Evolutionary conservation across 1,140 invertebrate genomes (phyloP), one percentile per base, ranked within the genome.

Genomic region (Triops longicaudatus): DNA sequence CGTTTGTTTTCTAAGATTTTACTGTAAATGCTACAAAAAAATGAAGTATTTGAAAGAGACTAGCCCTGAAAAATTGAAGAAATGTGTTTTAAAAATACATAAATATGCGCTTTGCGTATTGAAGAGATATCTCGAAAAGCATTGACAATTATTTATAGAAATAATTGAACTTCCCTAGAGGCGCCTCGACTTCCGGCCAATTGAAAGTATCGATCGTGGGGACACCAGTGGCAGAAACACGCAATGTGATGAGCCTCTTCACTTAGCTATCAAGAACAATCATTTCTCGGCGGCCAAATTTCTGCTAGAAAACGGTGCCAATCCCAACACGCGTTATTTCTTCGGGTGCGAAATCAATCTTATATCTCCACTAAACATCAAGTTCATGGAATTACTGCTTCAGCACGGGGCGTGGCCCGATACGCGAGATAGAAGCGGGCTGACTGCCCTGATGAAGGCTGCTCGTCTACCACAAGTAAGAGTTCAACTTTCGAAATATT

Each of bases 291-390:
- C 93, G 28, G 87, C 87, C 1, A 82, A 84, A 71, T 79, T 88
- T 73, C 81, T 89, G 80, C 88, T 89, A 89, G 77, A 95, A 90
- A 84, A 93, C 89, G 88, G 88, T 0, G 88, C 88, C 7, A 84
- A 88, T 80, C 85, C 87, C 14, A 87, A 89, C 81, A 85, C 88
- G 87, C 81, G 85, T 12, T 94, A 95, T 82, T 96, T 96, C 84
- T 93, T 96, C 81, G 94, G 94, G 2, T 89, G 92, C 0, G 94
- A 96, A 85, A 93, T 97, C 76, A 96, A 95, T 82, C 85, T 96
- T 72, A 90, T 96, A 2, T 92, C 89, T 31, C 89, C 86, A 17
- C 83, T 87, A 80, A 93, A 96, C 81, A 85, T 92, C 72, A 90
- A 93, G 78, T 94, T 91, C 81, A 84, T 96, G 83, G 90, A 94